Conservation (phyloP, 2,888 invertebrate species). For the Sycophila texana region DNA sequence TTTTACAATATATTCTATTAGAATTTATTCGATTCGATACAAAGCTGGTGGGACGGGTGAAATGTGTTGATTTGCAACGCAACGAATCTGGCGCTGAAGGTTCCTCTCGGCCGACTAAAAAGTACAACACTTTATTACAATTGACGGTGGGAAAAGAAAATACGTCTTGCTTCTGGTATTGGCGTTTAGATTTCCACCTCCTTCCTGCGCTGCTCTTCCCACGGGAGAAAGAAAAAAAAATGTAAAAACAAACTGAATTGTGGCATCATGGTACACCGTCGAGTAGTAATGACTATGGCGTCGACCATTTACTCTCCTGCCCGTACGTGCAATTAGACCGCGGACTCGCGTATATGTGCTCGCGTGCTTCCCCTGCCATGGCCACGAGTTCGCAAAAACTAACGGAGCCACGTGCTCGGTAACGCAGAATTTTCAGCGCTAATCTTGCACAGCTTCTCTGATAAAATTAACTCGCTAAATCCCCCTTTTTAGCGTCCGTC, state of each 20-base stretch:
- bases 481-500: background rate
- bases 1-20: too few relatives aligned
- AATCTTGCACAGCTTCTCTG: slow-evolving; percentile 25
- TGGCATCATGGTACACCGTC: background rate
- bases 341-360: background rate
- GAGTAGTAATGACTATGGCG: slow-evolving; percentile 2
- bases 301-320: slow-evolving; percentile 10
- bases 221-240: background rate
- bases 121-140: slow-evolving; percentile 33
- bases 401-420: slow-evolving; percentile 2
- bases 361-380: background rate
- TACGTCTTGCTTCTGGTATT: slow-evolving; percentile 39
- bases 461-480: background rate
- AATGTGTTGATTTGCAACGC: background rate
- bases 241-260: slow-evolving; percentile 4
- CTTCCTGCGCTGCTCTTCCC: background rate
- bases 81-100: slow-evolving; percentile 37
- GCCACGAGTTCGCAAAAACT: slow-evolving; percentile 20
- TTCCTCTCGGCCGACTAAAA: slow-evolving; percentile 1
- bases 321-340: slow-evolving; percentile 25
- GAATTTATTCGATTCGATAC: too few relatives aligned
- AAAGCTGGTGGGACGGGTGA: background rate
- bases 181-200: slow-evolving; percentile 35
- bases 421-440: slow-evolving; percentile 43
- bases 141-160: background rate